Base-by-base conservation (phyloP, 2,888 invertebrate species). In the Hetaerina titia region DNA sequence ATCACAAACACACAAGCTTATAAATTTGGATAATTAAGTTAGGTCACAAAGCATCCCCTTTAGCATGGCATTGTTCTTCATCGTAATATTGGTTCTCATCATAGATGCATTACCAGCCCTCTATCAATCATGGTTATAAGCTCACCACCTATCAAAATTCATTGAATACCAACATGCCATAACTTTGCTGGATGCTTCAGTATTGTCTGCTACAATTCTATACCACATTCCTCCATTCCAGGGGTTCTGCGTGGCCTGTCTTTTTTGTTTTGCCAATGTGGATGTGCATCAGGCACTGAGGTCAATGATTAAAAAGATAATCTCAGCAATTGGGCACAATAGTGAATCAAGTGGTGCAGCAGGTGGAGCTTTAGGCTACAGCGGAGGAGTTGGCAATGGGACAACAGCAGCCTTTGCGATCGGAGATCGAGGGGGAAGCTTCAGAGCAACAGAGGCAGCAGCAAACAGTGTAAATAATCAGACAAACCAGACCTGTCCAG, bases 231-330 rank as follows among this genome's bases (percentile, higher is more conserved):
- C 45, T 45, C 45, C 45, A 45, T 97, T 97, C 64, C 96, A 98
- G 98, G 98, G 98, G 60, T 96, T 98, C 63, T 98, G 98, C 96
- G 98, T 98, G 8, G 97, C 98, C 0, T 97, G 98, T 94, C 97
- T 98, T 11, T 98, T 98, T 96, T 98, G 98, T 96, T 98, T 98
- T 97, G 98, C 98, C 95, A 98, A 98, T 96, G 98, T 98, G 95
- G 98, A 98, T 96, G 98, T 98, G 19, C 97, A 97, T 95, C 97
- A 97, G 94, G 97, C 97, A 7, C 96, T 97, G 45, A 97, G 97
- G 95, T 96, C 97, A 0, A 96, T 97, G 81, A 95, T 97, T 56
- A 92, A 92, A 56, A 92, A 92, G 69, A 92, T 92, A n/a, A 69
- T 69, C 8, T 69, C 64, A 17, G 56, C 92, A 7, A 64, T 92